These are phyloP conservation scores for Sphaeridia pumilis DNA, from an alignment of 2,888 invertebrate genomes.

Conservation along the genomic window DNA sequence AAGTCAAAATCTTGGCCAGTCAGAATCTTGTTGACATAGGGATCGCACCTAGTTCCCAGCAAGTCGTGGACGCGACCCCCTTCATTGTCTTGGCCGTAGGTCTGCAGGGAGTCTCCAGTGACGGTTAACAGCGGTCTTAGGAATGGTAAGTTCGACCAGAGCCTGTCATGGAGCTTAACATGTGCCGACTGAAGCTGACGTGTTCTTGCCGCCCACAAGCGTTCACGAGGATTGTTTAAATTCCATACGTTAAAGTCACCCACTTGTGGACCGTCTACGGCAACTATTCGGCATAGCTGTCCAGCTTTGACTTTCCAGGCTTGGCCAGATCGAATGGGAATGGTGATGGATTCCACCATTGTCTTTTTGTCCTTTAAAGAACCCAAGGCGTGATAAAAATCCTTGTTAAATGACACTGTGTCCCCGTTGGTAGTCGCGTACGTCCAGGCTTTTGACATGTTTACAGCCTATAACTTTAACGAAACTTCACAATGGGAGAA, in stretches of 20 bases:
- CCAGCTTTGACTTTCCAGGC: constrained; percentile 42
- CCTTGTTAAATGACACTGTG: constrained; percentile 4
- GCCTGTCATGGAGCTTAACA: constrained; percentile 42
- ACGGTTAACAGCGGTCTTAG: constrained; percentile 44
- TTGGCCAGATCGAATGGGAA: constrained; percentile 37
- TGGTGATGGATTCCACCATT: constrained; percentile 18
- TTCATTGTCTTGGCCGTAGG: constrained; percentile 44
- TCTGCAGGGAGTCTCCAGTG: constrained; percentile 42
- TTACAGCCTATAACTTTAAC: too few relatives aligned
- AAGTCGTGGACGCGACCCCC: constrained; percentile 44
- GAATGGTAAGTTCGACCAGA: constrained; percentile 44
- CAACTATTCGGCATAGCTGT: constrained; percentile 42
- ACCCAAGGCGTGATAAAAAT: constrained; percentile 6
- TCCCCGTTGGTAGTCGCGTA: constrained; percentile 11
- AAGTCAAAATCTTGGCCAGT: constrained; percentile 41
- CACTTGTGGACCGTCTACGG: constrained; percentile 43
- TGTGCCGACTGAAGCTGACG: constrained; percentile 44
- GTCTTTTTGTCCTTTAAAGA: neutral
- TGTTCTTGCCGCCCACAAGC: constrained; percentile 43
- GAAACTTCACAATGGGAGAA: too few relatives aligned
- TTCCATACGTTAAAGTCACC: constrained; percentile 46
- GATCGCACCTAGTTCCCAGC: constrained; percentile 43
- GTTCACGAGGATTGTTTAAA: constrained; percentile 41
- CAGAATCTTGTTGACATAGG: constrained; percentile 44
- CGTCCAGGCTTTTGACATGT: constrained; percentile 15